phyloP scores from a whole-genome alignment of 2,888 invertebrate species.

The Hyalella azteca region DNA sequence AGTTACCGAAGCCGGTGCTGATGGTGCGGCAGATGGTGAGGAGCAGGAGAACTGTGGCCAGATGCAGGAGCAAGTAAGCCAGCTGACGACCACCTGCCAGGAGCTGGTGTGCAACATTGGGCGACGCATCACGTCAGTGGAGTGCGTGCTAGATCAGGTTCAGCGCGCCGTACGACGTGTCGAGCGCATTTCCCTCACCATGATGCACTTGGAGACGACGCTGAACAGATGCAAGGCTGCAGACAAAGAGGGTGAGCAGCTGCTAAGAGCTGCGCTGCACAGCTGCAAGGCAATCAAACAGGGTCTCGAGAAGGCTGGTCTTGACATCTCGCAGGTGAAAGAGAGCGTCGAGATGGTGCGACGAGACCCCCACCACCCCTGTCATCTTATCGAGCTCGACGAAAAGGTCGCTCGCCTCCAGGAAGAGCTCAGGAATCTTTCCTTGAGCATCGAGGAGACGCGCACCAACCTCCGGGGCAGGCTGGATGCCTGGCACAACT shows the following conservation, averaged over 20 bases:
- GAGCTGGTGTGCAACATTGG: conserved; percentile 53
- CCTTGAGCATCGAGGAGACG: conserved; percentile 51
- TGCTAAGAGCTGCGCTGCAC: conserved; percentile 55
- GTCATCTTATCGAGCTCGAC: conserved; percentile 51
- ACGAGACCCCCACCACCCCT: conserved; percentile 57
- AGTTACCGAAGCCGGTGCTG: conserved; percentile 35
- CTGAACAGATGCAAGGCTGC: conserved; percentile 52
- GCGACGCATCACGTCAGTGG: conserved; percentile 54
- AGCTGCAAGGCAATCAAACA: conserved; percentile 55
- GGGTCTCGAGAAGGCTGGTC: conserved; percentile 50
- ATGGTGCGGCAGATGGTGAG: not conserved
- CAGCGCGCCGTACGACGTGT: conserved; percentile 56
- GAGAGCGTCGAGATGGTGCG: conserved; percentile 52
- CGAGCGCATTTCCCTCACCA: conserved; percentile 57
- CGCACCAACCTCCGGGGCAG: conserved; percentile 49
- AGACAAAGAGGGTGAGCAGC: conserved; percentile 56
- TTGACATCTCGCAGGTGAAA: conserved; percentile 53
- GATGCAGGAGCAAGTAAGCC: conserved; percentile 48
- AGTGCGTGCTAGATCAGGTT: conserved; percentile 55
- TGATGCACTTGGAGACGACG: conserved; percentile 53
- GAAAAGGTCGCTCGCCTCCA: conserved; percentile 46
- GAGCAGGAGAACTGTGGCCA: conserved; percentile 51
- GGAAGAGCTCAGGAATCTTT: conserved; percentile 44
- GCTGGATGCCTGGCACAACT: conserved; percentile 56
- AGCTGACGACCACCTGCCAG: conserved; percentile 53